Evolutionary conservation across 2,888 invertebrate genomes (phyloP).

Genomic region (Dorcus parallelipipedus): DNA sequence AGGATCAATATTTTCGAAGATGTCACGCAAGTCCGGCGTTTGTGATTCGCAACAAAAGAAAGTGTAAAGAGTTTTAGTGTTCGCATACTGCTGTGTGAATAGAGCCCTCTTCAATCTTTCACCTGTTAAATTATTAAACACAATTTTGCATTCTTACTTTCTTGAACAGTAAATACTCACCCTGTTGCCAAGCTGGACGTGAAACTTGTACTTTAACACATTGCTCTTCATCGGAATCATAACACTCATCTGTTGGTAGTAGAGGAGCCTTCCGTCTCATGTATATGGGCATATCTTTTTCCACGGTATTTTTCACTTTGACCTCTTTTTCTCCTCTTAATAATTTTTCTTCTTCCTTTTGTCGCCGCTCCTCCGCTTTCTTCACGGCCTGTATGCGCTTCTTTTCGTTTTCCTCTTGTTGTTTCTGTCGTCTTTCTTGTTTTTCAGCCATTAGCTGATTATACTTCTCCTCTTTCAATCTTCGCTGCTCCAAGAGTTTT

Average conservation of each 20-base stretch:
- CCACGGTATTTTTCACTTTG: background rate
- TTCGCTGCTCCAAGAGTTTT: slow-evolving; percentile 48
- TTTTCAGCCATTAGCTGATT: slow-evolving; percentile 35
- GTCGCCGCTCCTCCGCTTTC: slow-evolving; percentile 47
- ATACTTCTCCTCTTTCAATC: slow-evolving; percentile 45
- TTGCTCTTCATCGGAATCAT: slow-evolving; percentile 54
- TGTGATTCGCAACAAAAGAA: slow-evolving; percentile 61
- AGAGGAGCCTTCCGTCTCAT: slow-evolving; percentile 44
- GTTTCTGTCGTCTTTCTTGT: slow-evolving; percentile 49
- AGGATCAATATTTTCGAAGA: slow-evolving; percentile 67
- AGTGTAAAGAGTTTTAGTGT: slow-evolving; percentile 50
- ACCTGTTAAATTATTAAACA: slow-evolving; percentile 35
- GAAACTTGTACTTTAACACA: slow-evolving; percentile 38
- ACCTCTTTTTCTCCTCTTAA: slow-evolving; percentile 30
- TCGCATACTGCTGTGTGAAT: slow-evolving; percentile 18
- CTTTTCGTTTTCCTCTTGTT: slow-evolving; percentile 50
- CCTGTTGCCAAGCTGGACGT: slow-evolving; percentile 49
- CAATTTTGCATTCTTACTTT: background rate
- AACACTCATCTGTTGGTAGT: slow-evolving; percentile 56
- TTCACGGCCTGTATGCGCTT: slow-evolving; percentile 49
- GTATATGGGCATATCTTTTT: slow-evolving; percentile 31
- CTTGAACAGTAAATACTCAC: slow-evolving; percentile 36
- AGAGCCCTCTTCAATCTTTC: background rate
- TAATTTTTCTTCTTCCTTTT: slow-evolving; percentile 42
- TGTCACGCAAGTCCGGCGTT: slow-evolving; percentile 62